phyloP scores from a whole-genome alignment of 2,888 invertebrate genomes.

The Pocota personata region DNA sequence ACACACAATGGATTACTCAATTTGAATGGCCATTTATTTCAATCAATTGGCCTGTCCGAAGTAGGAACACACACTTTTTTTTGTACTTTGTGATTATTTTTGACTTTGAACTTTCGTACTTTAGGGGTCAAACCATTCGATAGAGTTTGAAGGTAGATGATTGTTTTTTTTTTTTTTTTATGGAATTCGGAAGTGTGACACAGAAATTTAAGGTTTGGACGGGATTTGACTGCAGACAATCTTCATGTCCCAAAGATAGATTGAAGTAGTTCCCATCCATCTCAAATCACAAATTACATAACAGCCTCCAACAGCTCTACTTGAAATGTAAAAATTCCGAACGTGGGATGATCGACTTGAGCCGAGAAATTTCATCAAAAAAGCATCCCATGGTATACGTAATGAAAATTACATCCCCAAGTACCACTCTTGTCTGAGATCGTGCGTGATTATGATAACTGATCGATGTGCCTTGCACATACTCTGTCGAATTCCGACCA shows the following conservation, averaged over 20 bases:
- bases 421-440: background rate
- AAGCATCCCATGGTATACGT: background rate
- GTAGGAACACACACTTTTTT: background rate
- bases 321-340: background rate
- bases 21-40: constrained; percentile 24
- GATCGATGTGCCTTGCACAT: constrained; percentile 25
- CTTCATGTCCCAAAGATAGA: background rate
- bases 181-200: constrained; percentile 22
- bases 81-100: background rate
- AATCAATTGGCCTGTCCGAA: constrained; percentile 16
- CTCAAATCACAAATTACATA: background rate
- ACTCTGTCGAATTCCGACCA: background rate
- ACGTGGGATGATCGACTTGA: background rate
- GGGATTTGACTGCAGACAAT: background rate
- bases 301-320: background rate
- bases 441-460: background rate
- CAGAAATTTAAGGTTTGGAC: background rate
- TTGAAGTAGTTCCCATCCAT: background rate
- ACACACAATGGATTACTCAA: constrained; percentile 20
- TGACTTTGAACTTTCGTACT: constrained; percentile 37
- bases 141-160: background rate
- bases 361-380: constrained; percentile 1
- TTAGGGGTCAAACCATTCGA: background rate
- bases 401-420: background rate
- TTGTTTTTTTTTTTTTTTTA: too few relatives aligned